These are phyloP conservation scores for Rhyacophila brunnea DNA, from an alignment of 1,140 invertebrate species.

Conservation along the genomic window DNA sequence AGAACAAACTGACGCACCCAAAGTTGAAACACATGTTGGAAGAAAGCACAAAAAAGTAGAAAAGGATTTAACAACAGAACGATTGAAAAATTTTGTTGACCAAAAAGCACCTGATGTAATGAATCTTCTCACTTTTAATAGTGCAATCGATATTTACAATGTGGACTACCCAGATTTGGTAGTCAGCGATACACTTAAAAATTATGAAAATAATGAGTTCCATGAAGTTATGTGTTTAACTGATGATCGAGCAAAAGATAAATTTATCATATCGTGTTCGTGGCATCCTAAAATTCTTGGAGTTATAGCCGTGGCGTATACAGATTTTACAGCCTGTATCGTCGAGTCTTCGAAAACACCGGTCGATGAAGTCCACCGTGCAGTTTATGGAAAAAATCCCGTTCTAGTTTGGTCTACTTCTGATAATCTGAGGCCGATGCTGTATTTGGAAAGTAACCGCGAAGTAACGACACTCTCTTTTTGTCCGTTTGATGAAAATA, in stretches of 20 bases:
- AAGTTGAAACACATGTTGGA: slow-evolving; percentile 3
- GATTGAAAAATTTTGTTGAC: slow-evolving; percentile 1
- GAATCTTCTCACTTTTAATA: slow-evolving; percentile 56
- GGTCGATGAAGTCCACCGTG: slow-evolving; percentile 52
- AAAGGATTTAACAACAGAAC: slow-evolving; percentile 7
- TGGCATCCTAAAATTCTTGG: slow-evolving; percentile 72
- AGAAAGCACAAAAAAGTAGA: slow-evolving; percentile 1
- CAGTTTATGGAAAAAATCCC: slow-evolving; percentile 57
- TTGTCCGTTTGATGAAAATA: slow-evolving; percentile 66
- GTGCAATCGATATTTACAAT: slow-evolving; percentile 63
- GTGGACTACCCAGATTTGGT: slow-evolving; percentile 62
- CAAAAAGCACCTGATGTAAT: slow-evolving; percentile 29
- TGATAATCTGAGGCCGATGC: slow-evolving; percentile 67
- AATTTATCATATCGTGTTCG: slow-evolving; percentile 62
- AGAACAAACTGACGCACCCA: slow-evolving; percentile 25
- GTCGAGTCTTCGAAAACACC: slow-evolving; percentile 36
- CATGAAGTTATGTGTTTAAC: slow-evolving; percentile 63
- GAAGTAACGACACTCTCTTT: slow-evolving; percentile 65
- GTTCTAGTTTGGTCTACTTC: slow-evolving; percentile 73
- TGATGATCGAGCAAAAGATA: slow-evolving; percentile 59
- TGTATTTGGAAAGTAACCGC: slow-evolving; percentile 64
- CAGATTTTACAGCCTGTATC: slow-evolving; percentile 44
- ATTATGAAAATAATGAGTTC: slow-evolving; percentile 48
- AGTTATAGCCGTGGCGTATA: slow-evolving; percentile 63
- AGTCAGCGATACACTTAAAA: not conserved